Evolutionary conservation across 2,113 vertebrate genomes (phyloP).

Genomic region (Elephantulus edwardii): DNA sequence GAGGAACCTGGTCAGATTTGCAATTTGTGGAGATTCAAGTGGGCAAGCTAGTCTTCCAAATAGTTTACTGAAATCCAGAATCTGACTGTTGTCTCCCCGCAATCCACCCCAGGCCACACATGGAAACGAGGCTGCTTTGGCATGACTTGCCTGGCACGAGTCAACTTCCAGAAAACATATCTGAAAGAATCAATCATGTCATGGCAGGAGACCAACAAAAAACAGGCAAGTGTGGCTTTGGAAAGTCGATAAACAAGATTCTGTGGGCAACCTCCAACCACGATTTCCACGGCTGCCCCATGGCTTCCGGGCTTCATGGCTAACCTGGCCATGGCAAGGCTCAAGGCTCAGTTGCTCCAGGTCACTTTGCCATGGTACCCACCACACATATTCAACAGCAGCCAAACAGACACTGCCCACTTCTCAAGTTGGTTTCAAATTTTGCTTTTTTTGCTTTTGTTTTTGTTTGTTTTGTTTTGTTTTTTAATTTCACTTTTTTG

Average conservation of each 20-base stretch:
- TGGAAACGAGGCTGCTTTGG: constrained; percentile 75
- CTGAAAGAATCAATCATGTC: constrained; percentile 70
- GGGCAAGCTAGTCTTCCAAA: background rate
- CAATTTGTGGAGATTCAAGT: constrained; percentile 22
- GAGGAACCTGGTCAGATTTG: background rate
- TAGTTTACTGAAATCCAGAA: constrained; percentile 25
- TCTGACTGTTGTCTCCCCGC: constrained; percentile 56
- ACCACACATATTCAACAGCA: constrained; percentile 46
- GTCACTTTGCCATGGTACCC: background rate
- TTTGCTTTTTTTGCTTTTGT: constrained; percentile 78
- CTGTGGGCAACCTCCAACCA: constrained; percentile 26
- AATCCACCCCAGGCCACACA: constrained; percentile 68
- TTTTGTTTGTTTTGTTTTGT: constrained; percentile 78
- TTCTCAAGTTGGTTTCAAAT: constrained; percentile 74
- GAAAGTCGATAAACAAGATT: constrained; percentile 48
- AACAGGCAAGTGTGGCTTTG: constrained; percentile 59
- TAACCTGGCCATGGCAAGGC: constrained; percentile 9
- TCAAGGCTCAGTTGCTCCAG: constrained; percentile 22
- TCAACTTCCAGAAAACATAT: constrained; percentile 72
- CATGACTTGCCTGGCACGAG: constrained; percentile 73
- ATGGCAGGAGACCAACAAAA: constrained; percentile 74
- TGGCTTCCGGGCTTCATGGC: accelerated
- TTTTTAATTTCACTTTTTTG: constrained; percentile 76
- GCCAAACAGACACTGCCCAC: constrained; percentile 72
- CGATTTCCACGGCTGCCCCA: background rate